Conservation (phyloP, 2,888 invertebrate species). For the Tillus elongatus region DNA sequence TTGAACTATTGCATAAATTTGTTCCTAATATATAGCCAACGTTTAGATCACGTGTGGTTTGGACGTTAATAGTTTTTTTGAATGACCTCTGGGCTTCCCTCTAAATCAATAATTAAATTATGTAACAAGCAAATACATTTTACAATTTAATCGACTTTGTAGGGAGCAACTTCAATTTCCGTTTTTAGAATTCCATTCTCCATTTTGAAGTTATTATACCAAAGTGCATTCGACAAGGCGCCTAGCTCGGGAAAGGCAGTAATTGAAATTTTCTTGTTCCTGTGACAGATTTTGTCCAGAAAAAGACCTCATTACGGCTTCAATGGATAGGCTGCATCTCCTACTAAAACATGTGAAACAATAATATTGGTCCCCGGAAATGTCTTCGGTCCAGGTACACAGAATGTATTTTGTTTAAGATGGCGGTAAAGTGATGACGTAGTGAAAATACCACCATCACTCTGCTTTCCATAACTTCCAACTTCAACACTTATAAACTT, state of each 20-base stretch:
- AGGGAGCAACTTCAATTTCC: constrained; percentile 15
- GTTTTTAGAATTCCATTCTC: constrained; percentile 16
- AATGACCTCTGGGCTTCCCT: too few species aligned
- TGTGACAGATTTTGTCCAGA: too few species aligned
- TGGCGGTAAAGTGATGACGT: constrained; percentile 3
- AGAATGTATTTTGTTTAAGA: constrained; percentile 7
- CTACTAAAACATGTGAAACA: constrained; percentile 3
- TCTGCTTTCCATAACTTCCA: constrained; percentile 17
- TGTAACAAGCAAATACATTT: constrained; percentile 15
- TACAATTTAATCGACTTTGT: constrained; percentile 16
- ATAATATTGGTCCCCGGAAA: constrained; percentile 6
- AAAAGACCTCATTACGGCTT: constrained; percentile 1
- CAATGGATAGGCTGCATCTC: background rate
- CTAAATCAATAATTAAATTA: constrained; percentile 16
- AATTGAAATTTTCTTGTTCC: constrained; percentile 1
- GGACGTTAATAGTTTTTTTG: background rate
- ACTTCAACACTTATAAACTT: constrained; percentile 19
- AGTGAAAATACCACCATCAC: constrained; percentile 14
- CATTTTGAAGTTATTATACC: constrained; percentile 17
- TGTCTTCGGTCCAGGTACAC: constrained; percentile 6
- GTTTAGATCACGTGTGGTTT: background rate
- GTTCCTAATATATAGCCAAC: too few species aligned
- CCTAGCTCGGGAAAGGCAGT: background rate
- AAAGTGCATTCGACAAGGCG: constrained; percentile 9
- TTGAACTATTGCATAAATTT: too few species aligned